Base-by-base conservation (phyloP, 2,113 vertebrate species). In the Bubo scandiacus region DNA sequence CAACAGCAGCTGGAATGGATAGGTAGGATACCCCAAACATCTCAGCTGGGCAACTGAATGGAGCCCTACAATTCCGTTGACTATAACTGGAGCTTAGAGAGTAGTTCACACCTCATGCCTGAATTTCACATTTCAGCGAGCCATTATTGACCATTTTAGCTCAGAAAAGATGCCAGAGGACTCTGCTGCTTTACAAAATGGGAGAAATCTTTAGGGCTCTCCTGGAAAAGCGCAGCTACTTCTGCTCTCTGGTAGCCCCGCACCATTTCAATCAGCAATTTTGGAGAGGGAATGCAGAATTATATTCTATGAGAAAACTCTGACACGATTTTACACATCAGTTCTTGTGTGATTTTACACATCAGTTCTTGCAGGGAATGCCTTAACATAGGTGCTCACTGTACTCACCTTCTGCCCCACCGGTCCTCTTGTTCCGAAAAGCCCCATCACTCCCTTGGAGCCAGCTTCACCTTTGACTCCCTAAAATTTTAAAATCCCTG, bases 381-480 rank as follows among this genome's bases (percentile, higher is more conserved):
- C 65, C 61, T 47, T 30, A 34, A 23, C 3, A 3, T 11, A 23
- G 43, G 27, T 12, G 8, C 10, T 71, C 40, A 21, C 42, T 78
- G 7, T 32, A 92, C 97, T 94, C 49, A 99, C 99, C 98, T 99
- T 99, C 94, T 99, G 99, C 29, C 99, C 99, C 11, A 98, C 99
- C 0, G 98, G 98, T 62, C 99, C 99, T 93, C 99, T 98, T 49
- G 97, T 96, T 88, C 99, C 99, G 10, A 99, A 99, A 22, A 98
- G 96, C 7, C 99, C 99, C 95, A 99, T 95, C 23, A 93, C 96
- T 81, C 99, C 99, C 92, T 99, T 99, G 7, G 97, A 96, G 7
- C 99, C 99, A 26, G 98, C 97, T 47, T 99, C 98, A 21, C 99
- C 99, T 90, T 99, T 99, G 38, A 98, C n/a, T 42, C 99, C 99